Evolutionary conservation across 1,140 invertebrate genomes (phyloP), one percentile per base, ranked within the genome.

Genomic region (Grapholita molesta): DNA sequence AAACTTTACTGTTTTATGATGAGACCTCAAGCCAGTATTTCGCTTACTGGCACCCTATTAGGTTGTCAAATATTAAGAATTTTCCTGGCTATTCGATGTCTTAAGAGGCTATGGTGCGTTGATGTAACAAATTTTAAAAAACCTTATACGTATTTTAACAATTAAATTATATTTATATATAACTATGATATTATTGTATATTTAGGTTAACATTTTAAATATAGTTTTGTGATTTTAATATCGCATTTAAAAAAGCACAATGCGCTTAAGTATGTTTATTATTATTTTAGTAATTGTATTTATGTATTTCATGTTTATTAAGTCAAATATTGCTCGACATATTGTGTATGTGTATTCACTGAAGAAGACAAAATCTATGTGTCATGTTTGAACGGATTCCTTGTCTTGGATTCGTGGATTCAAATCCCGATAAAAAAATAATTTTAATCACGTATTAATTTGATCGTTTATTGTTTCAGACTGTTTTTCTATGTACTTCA

Each of bases 81-180:
- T 32, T 61, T 12, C 55, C 24, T 28, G 55, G 55, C 55, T 61
- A 61, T 28, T 28, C 48, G 69, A 70, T 71, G 42, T 72, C 57
- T 28, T 67, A 65, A 72, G 69, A 74, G 73, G 71, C 73, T 75
- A 76, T 72, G 78, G 76, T 78, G 73, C 70, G 72, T 64, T 72
- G 72, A 76, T 74, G 68, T 75, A 66, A 66, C 64, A 70, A 67
- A 55, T 48, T 38, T 55, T 70, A 1, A 61, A n/a, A 61, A 61
- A 61, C 24, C 55, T 57, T 52, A 71, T 70, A 71, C 67, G 70
- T 67, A 71, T 71, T 71, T 67, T 71, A 53, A 71, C 66, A 48
- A 67, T 61, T 61, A 61, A 52, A 48, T 67, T 52, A 48, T 67
- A 67, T 70, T 64, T 68, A 71, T 48, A 64, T 69, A 30, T 69